These are phyloP conservation scores for Apogon talboti DNA, from an alignment of 2,797 vertebrate species.

Conservation along the genomic window DNA sequence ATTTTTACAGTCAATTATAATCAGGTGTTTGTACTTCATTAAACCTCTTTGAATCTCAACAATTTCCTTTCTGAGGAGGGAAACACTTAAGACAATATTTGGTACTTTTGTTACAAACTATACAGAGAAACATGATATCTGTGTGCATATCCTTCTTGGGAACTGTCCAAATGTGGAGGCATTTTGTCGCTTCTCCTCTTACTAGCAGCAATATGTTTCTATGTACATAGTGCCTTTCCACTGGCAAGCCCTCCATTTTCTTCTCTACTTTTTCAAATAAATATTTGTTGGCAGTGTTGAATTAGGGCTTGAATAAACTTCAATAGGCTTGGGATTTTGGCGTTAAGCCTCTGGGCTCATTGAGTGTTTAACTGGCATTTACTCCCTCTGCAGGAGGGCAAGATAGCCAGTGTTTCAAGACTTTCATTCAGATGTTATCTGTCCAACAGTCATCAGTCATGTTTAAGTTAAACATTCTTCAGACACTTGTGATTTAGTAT, in stretches of 20 bases:
- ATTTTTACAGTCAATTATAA: slow-evolving; percentile 11
- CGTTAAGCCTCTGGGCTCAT: slow-evolving; percentile 38
- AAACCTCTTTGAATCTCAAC: slow-evolving; percentile 52
- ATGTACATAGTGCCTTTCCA: slow-evolving; percentile 46
- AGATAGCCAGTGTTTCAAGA: slow-evolving; percentile 23
- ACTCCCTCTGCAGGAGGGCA: slow-evolving; percentile 50
- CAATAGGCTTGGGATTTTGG: slow-evolving; percentile 55
- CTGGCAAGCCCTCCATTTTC: slow-evolving; percentile 28
- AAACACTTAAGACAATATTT: slow-evolving; percentile 59
- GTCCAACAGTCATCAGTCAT: slow-evolving; percentile 30
- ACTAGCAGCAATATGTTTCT: slow-evolving; percentile 51
- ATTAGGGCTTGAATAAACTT: slow-evolving; percentile 65
- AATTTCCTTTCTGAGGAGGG: slow-evolving; percentile 30
- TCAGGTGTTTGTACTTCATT: slow-evolving; percentile 36
- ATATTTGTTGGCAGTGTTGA: slow-evolving; percentile 60
- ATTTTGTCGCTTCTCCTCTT: slow-evolving; percentile 55
- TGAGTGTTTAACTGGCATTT: slow-evolving; percentile 38
- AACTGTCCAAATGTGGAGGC: slow-evolving; percentile 55
- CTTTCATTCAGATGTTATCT: slow-evolving; percentile 60
- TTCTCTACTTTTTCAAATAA: slow-evolving; percentile 45
- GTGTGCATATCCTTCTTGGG: slow-evolving; percentile 64
- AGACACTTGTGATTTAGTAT: slow-evolving; percentile 6
- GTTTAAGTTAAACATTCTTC: slow-evolving; percentile 26
- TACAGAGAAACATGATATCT: slow-evolving; percentile 79
- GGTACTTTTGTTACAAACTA: slow-evolving; percentile 70